Conservation (phyloP, 2,797 vertebrate genomes). For the Psittacula derbiana region DNA sequence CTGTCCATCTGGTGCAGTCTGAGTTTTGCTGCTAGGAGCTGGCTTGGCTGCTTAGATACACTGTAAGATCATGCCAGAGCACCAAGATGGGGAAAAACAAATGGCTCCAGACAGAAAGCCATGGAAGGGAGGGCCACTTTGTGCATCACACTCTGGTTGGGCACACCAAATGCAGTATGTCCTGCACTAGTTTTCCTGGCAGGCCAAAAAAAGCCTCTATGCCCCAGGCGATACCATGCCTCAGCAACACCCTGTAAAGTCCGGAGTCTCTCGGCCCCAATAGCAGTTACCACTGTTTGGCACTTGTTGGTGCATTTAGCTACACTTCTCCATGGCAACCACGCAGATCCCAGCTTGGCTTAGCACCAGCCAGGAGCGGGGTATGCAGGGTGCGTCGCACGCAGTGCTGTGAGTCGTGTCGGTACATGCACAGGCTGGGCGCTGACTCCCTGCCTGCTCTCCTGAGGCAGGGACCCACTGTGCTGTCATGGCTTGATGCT, state of each 20-base stretch:
- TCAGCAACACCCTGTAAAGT: not conserved
- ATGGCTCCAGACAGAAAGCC: not conserved
- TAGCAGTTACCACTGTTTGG: not conserved
- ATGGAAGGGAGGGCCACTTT: not conserved
- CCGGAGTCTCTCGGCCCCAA: not conserved
- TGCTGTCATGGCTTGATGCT: accelerated
- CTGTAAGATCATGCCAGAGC: not conserved
- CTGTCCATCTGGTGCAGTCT: not conserved
- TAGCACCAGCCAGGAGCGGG: not conserved
- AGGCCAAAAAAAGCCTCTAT: not conserved
- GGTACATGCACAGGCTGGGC: not conserved
- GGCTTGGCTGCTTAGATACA: not conserved
- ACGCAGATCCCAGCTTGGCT: not conserved
- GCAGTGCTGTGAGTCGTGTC: not conserved
- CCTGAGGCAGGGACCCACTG: not conserved
- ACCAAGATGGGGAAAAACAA: not conserved
- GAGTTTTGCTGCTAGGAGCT: not conserved
- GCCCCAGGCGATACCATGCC: not conserved
- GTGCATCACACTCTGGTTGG: not conserved
- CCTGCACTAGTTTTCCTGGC: not conserved
- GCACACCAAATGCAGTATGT: not conserved
- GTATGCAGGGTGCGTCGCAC: not conserved
- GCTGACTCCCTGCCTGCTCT: not conserved
- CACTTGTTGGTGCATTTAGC: constrained; percentile 31
- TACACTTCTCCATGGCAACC: constrained; percentile 49